Base-by-base conservation (phyloP, 2,888 invertebrate genomes). In the Tenthredo livida region DNA sequence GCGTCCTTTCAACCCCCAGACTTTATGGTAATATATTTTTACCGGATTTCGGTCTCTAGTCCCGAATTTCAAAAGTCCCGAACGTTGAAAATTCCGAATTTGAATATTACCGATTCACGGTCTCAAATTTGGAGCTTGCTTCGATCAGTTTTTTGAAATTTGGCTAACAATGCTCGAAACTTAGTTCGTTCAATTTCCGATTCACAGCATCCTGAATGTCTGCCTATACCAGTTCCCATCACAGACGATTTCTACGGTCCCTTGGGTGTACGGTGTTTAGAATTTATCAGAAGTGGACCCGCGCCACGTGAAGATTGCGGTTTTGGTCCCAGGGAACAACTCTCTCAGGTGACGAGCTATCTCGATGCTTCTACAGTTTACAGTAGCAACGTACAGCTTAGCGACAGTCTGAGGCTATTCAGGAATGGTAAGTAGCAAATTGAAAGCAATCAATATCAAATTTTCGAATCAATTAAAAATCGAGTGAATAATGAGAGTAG, bases 311-410 rank as follows among this genome's bases (percentile, higher is more conserved):
- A 97, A 72, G 96, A 97, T 92, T 98, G 98, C 90, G 95, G 96
- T 9, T 94, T 98, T 17, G 97, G 98, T 12, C 97, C 97, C 94
- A 94, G 98, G 1, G 97, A 98, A 90, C 98, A 98, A 93, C 96
- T 97, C 85, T 97, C 97, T 92, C 97, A 97, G 91, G 96, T 97
- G 4, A 97, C 98, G 0, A 96, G 97, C 0, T 98, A 95, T 90
- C 94, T 98, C 9, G 98, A 98, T 88, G 98, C 96, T 0, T 98
- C 97, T 0, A 96, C 96, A 40, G 95, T 98, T 6, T 98, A 98
- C 90, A 97, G 97, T 65, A 97, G 97, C 90, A 96, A 96, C 17
- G 95, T 96, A 3, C 94, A 96, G 77, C 96, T 96, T 83, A 96
- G 97, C 0, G 96, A 97, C 89, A 95, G 95, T 86, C 95, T 97